phyloP scores from a whole-genome alignment of 1,140 invertebrate genomes.

The Drosophila sucinea region DNA sequence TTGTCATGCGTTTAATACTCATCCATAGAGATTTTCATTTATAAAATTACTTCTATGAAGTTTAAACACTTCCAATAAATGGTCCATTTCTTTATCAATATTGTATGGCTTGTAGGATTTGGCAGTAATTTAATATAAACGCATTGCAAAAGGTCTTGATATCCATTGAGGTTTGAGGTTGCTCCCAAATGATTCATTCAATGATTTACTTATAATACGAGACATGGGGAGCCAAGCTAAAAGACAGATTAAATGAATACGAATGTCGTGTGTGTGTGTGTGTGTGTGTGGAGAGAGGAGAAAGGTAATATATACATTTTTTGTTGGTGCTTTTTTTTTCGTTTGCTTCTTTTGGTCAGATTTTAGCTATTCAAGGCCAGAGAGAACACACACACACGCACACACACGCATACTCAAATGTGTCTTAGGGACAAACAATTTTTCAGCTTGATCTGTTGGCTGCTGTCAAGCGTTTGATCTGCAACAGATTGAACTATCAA shows the following conservation, averaged over 20 bases:
- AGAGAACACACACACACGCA: neutral
- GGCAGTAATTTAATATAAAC: neutral
- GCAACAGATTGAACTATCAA: conserved; percentile 80
- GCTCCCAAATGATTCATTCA: conserved; percentile 5
- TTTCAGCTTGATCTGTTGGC: conserved; percentile 79
- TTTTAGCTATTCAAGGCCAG: conserved; percentile 23
- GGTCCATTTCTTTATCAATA: neutral
- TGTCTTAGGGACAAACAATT: conserved; percentile 49
- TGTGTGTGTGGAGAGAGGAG: neutral
- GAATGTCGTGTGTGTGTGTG: neutral
- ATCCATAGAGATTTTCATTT: too few relatives aligned
- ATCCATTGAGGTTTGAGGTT: neutral
- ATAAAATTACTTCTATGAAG: too few relatives aligned
- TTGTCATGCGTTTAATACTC: too few relatives aligned
- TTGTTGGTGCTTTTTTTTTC: too few relatives aligned
- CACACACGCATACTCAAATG: conserved; percentile 24
- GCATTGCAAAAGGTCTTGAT: neutral
- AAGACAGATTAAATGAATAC: conserved; percentile 13
- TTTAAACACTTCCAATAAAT: too few relatives aligned
- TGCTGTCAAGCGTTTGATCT: conserved; percentile 80
- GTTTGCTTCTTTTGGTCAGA: conserved; percentile 1
- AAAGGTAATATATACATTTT: conserved; percentile 6
- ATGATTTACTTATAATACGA: conserved; percentile 6
- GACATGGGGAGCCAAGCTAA: neutral
- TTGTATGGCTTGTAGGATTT: neutral